These are phyloP conservation scores for Cydia fagiglandana DNA, from an alignment of 1,140 invertebrate species.

Conservation along the genomic window DNA sequence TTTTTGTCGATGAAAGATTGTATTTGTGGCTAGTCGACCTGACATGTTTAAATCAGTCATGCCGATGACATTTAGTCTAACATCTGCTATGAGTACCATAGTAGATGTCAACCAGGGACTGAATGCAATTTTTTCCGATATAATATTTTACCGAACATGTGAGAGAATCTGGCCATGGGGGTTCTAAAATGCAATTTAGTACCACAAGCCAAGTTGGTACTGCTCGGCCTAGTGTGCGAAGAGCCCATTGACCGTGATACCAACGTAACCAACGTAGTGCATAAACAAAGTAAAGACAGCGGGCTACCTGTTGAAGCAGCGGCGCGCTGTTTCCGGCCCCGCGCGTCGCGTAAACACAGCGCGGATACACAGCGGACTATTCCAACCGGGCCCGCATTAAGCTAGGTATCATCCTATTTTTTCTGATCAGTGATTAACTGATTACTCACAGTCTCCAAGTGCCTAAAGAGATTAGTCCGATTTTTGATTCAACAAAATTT, in stretches of 20 bases:
- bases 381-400: neutral
- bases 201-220: neutral
- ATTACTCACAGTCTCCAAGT: neutral
- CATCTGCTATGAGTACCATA: no score
- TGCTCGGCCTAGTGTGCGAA: neutral
- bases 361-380: neutral
- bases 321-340: constrained; percentile 11
- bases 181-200: neutral
- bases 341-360: constrained; percentile 11
- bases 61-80: no score
- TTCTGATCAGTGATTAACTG: neutral
- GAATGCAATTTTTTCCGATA: no score
- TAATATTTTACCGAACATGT: no score
- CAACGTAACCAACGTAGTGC: neutral
- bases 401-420: neutral
- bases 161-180: no score
- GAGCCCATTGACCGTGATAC: neutral
- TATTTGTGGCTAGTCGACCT: no score
- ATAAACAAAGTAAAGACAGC: constrained; percentile 27
- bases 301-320: constrained; percentile 28
- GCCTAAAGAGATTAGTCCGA: no score
- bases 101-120: no score
- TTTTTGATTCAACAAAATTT: no score
- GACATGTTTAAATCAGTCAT: no score
- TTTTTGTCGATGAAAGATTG: no score